Evolutionary conservation across 2,797 vertebrate genomes (phyloP).

Genomic region (Ciconia nigra): DNA sequence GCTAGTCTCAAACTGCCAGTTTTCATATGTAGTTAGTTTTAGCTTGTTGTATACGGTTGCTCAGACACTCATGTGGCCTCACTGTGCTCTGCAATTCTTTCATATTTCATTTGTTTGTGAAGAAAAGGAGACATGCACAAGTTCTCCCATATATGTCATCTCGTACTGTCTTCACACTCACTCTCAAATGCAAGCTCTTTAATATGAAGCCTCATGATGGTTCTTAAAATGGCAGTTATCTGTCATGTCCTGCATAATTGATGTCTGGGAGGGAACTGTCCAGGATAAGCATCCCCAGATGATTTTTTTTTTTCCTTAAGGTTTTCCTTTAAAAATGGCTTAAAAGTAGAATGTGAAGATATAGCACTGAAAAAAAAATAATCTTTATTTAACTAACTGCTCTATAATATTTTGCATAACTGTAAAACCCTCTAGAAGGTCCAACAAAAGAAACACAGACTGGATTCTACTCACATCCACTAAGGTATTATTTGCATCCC

Average conservation of each 20-base stretch:
- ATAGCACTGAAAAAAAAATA: neutral
- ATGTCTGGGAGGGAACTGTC: neutral
- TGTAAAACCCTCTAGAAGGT: neutral
- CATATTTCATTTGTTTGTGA: neutral
- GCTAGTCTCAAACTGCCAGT: neutral
- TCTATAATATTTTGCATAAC: neutral
- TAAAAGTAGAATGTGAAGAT: neutral
- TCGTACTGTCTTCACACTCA: neutral
- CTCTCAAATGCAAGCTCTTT: neutral
- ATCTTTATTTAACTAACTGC: neutral
- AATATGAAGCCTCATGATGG: neutral
- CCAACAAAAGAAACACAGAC: neutral
- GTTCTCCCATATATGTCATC: neutral
- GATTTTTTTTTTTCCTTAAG: neutral
- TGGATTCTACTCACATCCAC: neutral
- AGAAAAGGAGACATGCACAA: neutral
- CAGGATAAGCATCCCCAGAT: neutral
- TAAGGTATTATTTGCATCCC: neutral
- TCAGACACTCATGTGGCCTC: neutral
- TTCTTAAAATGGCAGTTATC: neutral
- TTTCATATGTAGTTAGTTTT: neutral
- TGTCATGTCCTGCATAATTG: neutral
- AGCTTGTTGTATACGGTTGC: neutral
- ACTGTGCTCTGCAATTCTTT: neutral
- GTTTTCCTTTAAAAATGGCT: neutral